Base-by-base conservation (phyloP, 2,797 vertebrate genomes). In the Sphenopsis melanotis region DNA sequence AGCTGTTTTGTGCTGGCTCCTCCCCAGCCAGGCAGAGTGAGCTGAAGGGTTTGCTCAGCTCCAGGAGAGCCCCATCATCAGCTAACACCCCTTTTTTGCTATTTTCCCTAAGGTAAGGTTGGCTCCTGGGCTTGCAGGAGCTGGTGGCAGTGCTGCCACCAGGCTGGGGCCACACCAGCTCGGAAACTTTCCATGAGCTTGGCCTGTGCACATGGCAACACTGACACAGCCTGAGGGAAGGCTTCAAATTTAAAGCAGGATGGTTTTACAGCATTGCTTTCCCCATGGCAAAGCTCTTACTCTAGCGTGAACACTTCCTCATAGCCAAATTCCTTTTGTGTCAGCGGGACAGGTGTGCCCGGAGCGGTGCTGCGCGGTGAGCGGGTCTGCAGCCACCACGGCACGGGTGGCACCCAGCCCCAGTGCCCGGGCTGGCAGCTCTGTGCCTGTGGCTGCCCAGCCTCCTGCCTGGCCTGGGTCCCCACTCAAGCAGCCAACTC, bases 91-190 rank as follows among this genome's bases (percentile, higher is more conserved):
- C 13, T 61, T 89, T 60, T 17, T 1, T 2, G 15, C 78, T 59
- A 20, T 78, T 79, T 85, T 2, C 5, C 8, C n/a, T 20, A 12
- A 0, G 0, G 15, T 9, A 61, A 6, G 11, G 23, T 49, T 37
- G 37, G 23, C 10, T 72, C 29, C 39, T 32, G 32, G 16, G 10
- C 65, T 69, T 16, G 41, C 61, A 34, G 21, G 11, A 22, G 44
- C 44, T 11, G 2, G 46, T 44, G 72, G n/a, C 72, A 70, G 41
- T 6, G 11, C 26, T 47, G 24, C 30, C 68, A 55, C 27, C 18
- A 32, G 49, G 46, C 57, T 52, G 44, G 9, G 11, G 12, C 64
- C 34, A 44, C 5, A 3, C n/a, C 0, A 0, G 18, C 47, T 85
- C 3, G 0, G 55, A 83, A 87, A 60, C 21, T 56, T 47, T 34